Conservation (phyloP, 2,797 vertebrate species). For the Eremophila alpestris region DNA sequence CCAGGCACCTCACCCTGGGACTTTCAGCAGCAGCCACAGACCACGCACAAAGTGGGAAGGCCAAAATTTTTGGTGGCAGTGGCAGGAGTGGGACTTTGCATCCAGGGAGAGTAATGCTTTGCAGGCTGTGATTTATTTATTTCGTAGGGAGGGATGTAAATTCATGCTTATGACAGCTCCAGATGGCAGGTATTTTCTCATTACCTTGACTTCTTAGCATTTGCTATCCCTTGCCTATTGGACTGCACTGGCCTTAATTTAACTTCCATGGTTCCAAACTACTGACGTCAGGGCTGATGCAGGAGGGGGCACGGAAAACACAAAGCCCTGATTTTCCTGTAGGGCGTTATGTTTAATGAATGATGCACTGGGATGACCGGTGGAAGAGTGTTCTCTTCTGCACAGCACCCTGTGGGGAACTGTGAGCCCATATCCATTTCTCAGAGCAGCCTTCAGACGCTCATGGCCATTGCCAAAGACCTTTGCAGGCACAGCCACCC, state of each 20-base stretch:
- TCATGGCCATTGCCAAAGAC: not conserved
- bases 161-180: conserved; percentile 41
- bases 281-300: not conserved
- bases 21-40: not conserved
- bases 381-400: not conserved
- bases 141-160: conserved; percentile 10
- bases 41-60: not conserved
- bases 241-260: not conserved
- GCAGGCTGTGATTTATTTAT: conserved; percentile 24
- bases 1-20: not conserved
- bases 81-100: not conserved
- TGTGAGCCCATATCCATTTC: not conserved
- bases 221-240: not conserved
- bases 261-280: not conserved
- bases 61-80: not conserved
- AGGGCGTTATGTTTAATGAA: conserved; percentile 56
- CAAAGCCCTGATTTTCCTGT: not conserved
- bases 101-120: not conserved
- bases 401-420: not conserved
- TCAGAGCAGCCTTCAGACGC: not conserved
- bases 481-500: not conserved
- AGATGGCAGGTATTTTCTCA: conserved; percentile 44
- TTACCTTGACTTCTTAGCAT: not conserved
- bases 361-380: conserved; percentile 21
- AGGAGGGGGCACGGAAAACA: not conserved